Base-by-base conservation (phyloP, 2,797 vertebrate genomes). In the Ceryle rudis region DNA sequence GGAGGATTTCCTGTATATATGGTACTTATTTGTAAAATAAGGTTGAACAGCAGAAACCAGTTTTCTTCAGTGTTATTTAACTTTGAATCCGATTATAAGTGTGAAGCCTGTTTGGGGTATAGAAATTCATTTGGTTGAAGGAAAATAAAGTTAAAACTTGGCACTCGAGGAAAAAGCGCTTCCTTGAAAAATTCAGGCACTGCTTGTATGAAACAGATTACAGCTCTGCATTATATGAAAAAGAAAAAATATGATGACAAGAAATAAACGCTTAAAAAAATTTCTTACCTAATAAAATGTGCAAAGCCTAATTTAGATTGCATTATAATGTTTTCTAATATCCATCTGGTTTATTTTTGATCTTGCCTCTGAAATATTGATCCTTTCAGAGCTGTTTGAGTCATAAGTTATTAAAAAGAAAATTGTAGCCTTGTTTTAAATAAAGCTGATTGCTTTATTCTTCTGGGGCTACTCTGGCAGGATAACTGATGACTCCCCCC, bases 251-350 rank as follows among this genome's bases (percentile, higher is more conserved):
- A 11, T 57, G 29, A 35, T 77, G 47, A 92, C 55, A 54, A 71
- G 44, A 64, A 78, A 77, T 14, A 91, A 86, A 52, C 72, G 29
- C 42, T 84, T 82, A 3, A 84, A 61, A 51, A 81, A 62, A 58
- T 47, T 69, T 90, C 77, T 72, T 95, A 70, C 64, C 74, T 95
- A 88, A 95, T 94, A 78, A 90, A 90, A 90, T 95, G 85, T 93
- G 81, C 80, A 81, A 44, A 90, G 33, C 52, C 41, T 95, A 47
- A 70, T 90, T 94, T 94, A 82, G 62, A 75, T 91, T 83, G 51
- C 35, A 69, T 83, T 95, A 61, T 78, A 75, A 72, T 88, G 44
- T 93, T 95, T 92, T 93, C 54, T 89, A 41, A 75, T 95, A 90
- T 69, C 51, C 51, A 46, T 91, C 73, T 93, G 77, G n/a, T 79